A percentile compares a stretch with the other conserved stretches of the same genome.
These are phyloP conservation scores for Schizaphis graminum DNA, from an alignment of 2,888 invertebrate species.

Conservation along the genomic window DNA sequence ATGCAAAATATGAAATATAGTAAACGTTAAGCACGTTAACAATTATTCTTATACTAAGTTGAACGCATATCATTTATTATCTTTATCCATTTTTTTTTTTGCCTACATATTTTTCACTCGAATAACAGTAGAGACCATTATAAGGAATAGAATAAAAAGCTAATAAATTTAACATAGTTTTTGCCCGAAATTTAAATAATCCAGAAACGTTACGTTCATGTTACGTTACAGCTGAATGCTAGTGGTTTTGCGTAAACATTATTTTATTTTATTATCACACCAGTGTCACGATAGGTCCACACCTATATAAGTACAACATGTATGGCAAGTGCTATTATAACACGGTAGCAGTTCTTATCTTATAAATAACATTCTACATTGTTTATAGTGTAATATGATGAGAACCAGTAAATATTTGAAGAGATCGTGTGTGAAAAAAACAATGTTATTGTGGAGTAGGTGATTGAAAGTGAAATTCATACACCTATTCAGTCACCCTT, in stretches of 20 bases:
- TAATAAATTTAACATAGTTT: conserved; percentile 13
- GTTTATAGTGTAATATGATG: conserved; percentile 21
- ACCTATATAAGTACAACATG: conserved; percentile 23
- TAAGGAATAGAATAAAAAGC: conserved; percentile 14
- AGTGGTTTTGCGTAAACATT: background rate
- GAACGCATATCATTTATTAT: background rate
- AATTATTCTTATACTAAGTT: background rate
- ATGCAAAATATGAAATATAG: background rate
- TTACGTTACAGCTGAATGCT: background rate
- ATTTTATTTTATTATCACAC: conserved; percentile 44
- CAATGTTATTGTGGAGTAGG: background rate
- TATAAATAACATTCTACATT: conserved; percentile 36
- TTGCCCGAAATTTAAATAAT: conserved; percentile 31
- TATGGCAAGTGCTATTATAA: background rate
- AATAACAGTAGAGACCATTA: background rate
- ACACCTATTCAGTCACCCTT: background rate
- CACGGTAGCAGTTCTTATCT: background rate
- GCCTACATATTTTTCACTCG: background rate
- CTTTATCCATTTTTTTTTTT: background rate
- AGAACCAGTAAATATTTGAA: conserved; percentile 24
- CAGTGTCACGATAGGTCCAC: background rate
- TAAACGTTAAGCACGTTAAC: background rate
- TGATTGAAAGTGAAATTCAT: background rate
- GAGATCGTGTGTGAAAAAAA: background rate
- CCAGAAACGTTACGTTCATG: background rate